phyloP scores from a whole-genome alignment of 2,888 invertebrate genomes.

The Incurvaria masculella region DNA sequence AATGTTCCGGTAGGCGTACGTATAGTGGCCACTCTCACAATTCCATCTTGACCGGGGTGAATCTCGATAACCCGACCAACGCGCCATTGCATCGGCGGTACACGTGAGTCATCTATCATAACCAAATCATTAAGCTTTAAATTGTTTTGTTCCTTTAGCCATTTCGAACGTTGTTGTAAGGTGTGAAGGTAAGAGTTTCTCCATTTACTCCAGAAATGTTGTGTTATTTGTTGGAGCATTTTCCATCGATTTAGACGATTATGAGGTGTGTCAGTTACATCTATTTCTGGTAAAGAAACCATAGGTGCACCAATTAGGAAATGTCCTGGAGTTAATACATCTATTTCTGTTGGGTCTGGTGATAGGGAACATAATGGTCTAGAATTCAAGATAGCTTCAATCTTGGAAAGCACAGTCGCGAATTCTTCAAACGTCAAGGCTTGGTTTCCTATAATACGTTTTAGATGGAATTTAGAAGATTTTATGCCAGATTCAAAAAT shows the following conservation, averaged over 20 bases:
- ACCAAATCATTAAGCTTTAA: too few species aligned
- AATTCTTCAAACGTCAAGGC: conserved; percentile 18
- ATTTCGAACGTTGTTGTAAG: too few species aligned
- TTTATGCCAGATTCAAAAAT: conserved; percentile 21
- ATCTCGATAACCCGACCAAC: too few species aligned
- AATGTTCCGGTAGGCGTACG: too few species aligned
- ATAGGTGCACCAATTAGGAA: background rate
- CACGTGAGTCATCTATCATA: too few species aligned
- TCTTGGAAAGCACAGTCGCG: conserved; percentile 14
- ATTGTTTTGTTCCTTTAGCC: too few species aligned
- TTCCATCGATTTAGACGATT: conserved; percentile 9
- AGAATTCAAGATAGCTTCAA: conserved; percentile 18
- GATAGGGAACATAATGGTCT: conserved; percentile 14
- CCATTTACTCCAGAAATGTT: conserved; percentile 9
- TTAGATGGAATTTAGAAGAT: conserved; percentile 19
- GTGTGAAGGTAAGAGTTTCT: conserved; percentile 3
- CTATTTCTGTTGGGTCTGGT: conserved; percentile 2
- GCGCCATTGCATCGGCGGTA: too few species aligned
- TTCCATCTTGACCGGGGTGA: too few species aligned
- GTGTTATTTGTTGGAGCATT: background rate
- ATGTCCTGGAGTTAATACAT: conserved; percentile 1
- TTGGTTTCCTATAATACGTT: conserved; percentile 14
- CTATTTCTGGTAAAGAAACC: conserved; percentile 6
- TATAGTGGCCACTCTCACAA: too few species aligned
- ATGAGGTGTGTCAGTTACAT: background rate